phyloP scores from a whole-genome alignment of 1,140 invertebrate genomes.

The Drosophila albomicans region DNA sequence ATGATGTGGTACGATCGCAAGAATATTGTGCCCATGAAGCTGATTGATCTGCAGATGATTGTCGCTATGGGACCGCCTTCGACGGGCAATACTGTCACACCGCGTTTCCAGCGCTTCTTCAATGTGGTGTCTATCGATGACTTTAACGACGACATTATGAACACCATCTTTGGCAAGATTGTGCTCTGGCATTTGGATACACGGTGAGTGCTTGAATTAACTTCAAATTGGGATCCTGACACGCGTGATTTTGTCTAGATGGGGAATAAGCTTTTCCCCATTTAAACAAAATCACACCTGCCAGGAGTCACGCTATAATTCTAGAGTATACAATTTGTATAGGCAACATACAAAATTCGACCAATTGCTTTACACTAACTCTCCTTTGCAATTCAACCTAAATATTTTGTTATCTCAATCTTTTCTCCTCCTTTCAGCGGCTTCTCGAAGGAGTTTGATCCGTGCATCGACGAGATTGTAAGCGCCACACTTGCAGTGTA shows the following conservation, averaged over 20 bases:
- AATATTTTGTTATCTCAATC: not conserved
- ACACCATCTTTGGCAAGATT: constrained; percentile 95
- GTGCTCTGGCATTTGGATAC: constrained; percentile 97
- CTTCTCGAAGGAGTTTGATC: constrained; percentile 98
- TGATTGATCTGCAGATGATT: constrained; percentile 95
- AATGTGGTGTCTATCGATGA: constrained; percentile 95
- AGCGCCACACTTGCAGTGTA: constrained; percentile 94
- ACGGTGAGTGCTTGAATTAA: constrained; percentile 85
- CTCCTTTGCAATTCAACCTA: not conserved
- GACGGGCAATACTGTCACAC: constrained; percentile 92
- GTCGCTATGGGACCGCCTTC: constrained; percentile 95
- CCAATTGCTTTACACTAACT: not conserved
- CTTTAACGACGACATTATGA: constrained; percentile 94
- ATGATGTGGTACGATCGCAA: constrained; percentile 97
- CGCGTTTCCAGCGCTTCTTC: constrained; percentile 95
- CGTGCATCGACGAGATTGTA: constrained; percentile 95
- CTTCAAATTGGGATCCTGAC: not conserved
- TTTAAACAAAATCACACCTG: no score
- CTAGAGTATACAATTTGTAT: no score
- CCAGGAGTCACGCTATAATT: no score
- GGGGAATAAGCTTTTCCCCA: no score
- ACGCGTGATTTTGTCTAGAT: no score
- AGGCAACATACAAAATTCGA: no score
- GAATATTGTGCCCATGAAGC: constrained; percentile 92
- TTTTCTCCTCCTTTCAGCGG: constrained; percentile 87